phyloP scores from a whole-genome alignment of 1,140 invertebrate species.

The Drosophila lini region DNA sequence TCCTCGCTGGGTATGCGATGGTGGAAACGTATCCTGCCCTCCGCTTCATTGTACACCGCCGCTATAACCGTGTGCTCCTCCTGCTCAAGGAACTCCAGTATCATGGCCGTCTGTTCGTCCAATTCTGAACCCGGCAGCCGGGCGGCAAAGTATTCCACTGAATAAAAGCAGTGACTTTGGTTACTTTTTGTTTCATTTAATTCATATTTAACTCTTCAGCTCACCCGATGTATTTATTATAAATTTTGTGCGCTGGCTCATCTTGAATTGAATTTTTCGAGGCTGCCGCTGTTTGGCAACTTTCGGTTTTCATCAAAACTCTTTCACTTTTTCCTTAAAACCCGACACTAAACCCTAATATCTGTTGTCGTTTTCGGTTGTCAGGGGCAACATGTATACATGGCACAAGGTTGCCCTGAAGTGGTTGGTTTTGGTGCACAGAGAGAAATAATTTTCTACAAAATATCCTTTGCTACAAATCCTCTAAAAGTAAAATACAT shows the following conservation, averaged over 20 bases:
- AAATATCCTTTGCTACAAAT: background rate
- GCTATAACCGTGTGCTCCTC: conserved; percentile 83
- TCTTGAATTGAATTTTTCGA: conserved; percentile 23
- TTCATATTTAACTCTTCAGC: background rate
- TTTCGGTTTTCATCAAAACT: conserved; percentile 60
- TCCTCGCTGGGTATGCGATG: conserved; percentile 83
- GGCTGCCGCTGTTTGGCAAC: conserved; percentile 7
- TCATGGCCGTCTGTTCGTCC: conserved; percentile 75
- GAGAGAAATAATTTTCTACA: background rate
- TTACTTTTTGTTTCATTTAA: background rate
- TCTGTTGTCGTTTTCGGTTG: conserved; percentile 68
- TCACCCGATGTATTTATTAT: conserved; percentile 76
- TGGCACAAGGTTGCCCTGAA: conserved; percentile 47
- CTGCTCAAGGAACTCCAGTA: conserved; percentile 83
- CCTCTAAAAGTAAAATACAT: background rate
- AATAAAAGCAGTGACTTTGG: background rate
- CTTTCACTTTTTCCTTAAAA: conserved; percentile 58
- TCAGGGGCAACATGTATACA: conserved; percentile 48
- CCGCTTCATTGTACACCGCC: conserved; percentile 76
- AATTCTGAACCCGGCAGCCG: conserved; percentile 64
- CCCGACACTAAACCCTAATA: conserved; percentile 25
- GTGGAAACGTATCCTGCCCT: conserved; percentile 83
- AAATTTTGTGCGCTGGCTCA: conserved; percentile 72
- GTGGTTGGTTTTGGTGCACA: conserved; percentile 24
- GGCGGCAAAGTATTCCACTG: conserved; percentile 79